Evolutionary conservation across 2,888 invertebrate species (phyloP).

Genomic region (Cephus pygmeus): DNA sequence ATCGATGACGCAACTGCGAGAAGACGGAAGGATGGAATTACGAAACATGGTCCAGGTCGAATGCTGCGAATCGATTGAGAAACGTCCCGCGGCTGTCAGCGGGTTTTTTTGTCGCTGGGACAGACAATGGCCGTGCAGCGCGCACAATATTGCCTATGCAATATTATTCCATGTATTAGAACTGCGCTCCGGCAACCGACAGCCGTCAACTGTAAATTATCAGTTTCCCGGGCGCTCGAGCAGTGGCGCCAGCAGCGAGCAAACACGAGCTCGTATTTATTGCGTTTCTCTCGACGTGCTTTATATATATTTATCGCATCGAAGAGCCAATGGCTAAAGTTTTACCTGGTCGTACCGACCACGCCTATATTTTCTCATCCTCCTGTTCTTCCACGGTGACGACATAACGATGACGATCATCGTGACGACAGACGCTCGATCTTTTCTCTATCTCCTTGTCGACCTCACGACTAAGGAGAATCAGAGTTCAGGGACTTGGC

Average conservation of each 20-base stretch:
- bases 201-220: constrained; percentile 22
- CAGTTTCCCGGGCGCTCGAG: constrained; percentile 6
- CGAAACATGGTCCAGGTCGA: neutral
- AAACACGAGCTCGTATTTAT: constrained; percentile 2
- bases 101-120: neutral
- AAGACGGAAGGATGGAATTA: neutral
- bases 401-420: neutral
- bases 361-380: neutral
- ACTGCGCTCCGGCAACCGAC: neutral
- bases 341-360: neutral
- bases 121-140: neutral
- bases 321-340: neutral
- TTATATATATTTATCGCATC: neutral
- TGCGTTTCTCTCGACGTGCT: neutral
- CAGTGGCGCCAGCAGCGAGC: constrained; percentile 4
- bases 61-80: constrained; percentile 5
- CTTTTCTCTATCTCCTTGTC: neutral
- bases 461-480: neutral
- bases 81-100: constrained; percentile 1
- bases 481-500: constrained; percentile 40
- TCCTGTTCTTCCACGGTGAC: neutral
- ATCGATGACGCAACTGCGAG: neutral
- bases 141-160: neutral
- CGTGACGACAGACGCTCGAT: neutral
- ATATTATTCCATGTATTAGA: constrained; percentile 4